phyloP scores from a whole-genome alignment of 1,140 invertebrate genomes.

The Dendroctonus ponderosae region DNA sequence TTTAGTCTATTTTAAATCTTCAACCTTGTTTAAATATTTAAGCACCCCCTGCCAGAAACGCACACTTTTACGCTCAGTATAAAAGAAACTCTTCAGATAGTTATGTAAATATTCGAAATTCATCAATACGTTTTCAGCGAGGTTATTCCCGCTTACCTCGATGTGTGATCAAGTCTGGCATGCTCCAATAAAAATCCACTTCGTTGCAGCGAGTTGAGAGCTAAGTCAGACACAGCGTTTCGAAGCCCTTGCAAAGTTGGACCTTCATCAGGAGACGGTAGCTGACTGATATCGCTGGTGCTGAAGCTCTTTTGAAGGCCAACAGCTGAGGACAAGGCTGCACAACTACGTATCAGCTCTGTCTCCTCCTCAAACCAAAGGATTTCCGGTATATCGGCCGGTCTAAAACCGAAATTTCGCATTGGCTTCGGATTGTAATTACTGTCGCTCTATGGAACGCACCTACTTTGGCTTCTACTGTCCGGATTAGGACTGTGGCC shows the following conservation, averaged over 20 bases:
- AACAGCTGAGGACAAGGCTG: constrained; percentile 71
- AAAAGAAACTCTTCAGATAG: too few species aligned
- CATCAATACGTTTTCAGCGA: too few species aligned
- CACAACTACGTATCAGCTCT: constrained; percentile 75
- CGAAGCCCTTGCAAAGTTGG: constrained; percentile 45
- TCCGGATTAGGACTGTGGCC: constrained; percentile 72
- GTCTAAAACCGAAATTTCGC: constrained; percentile 46
- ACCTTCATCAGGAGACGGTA: constrained; percentile 54
- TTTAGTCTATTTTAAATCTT: too few species aligned
- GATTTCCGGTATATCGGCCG: constrained; percentile 62
- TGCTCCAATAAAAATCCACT: constrained; percentile 59
- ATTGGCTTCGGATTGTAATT: background rate
- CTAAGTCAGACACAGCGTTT: constrained; percentile 66
- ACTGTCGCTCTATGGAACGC: background rate
- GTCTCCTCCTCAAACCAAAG: constrained; percentile 74
- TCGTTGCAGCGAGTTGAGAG: constrained; percentile 63
- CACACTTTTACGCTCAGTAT: too few species aligned
- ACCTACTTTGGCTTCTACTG: constrained; percentile 50
- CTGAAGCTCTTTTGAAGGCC: constrained; percentile 80
- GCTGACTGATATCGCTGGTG: constrained; percentile 69
- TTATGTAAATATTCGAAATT: too few species aligned
- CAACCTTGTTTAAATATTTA: too few species aligned
- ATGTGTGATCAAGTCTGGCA: constrained; percentile 65
- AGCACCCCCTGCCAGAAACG: too few species aligned
- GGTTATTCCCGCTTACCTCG: constrained; percentile 51